Base-by-base conservation (phyloP, 2,797 vertebrate genomes). In the Scolopax bukidnonensis region DNA sequence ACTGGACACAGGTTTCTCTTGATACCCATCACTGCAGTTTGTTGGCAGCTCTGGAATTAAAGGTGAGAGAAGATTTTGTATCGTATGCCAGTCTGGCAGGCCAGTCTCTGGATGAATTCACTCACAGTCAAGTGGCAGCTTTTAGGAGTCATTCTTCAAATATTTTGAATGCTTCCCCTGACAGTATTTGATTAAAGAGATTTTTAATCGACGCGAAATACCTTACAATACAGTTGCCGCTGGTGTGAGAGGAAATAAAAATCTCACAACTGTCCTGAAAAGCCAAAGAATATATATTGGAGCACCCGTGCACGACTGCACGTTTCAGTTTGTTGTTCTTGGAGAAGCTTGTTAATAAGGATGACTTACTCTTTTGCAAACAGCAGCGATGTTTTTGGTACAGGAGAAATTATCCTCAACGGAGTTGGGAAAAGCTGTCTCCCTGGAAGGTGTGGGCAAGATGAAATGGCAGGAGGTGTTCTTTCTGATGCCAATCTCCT, bases 81-180 rank as follows among this genome's bases (percentile, higher is more conserved):
- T 53, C 21, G 23, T 60, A 75, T 3, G 4, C 53, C 68, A 28
- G 23, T 8, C 73, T 83, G 85, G 76, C 79, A 69, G 64, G 30
- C 16, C 73, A 91, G 4, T 69, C 60, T 82, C 36, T n/a, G 40
- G 75, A 48, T 70, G 59, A 92, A 68, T 65, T 74, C 50, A 21
- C 43, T 73, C 36, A 10, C 41, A 60, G 84, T 36, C 28, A 40
- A 69, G 28, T 19, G n/a, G 18, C 51, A 86, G 84, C 67, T 79
- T 85, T 82, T 65, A 75, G 47, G 36, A 86, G 43, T 63, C 61
- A 56, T 57, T 78, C 56, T 78, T 89, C 67, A 70, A 51, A 40
- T 38, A 28, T 70, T 82, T 75, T 60, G 41, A 69, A 75, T 18
- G 6, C n/a, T 65, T 74, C 17, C 33, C 50, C 28, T 59, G 45